Conservation (phyloP, 1,140 invertebrate genomes). For the Drosophila rufa region DNA sequence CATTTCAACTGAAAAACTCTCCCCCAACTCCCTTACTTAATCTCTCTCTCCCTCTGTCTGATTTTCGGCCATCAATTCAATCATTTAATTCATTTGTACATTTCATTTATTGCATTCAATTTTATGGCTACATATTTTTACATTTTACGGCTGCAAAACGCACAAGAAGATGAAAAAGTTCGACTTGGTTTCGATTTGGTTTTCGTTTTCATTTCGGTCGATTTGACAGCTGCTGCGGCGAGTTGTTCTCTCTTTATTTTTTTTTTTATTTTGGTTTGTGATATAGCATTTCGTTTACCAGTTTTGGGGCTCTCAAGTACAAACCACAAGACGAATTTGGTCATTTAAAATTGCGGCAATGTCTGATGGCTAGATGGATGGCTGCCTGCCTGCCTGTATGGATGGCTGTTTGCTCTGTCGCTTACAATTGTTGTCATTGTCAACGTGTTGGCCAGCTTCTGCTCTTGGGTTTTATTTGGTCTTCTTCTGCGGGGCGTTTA, state of each 20-base stretch:
- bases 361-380: conserved; percentile 51
- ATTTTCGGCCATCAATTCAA: conserved; percentile 33
- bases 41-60: conserved; percentile 10
- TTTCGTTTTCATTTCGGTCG: conserved; percentile 71
- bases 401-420: conserved; percentile 56
- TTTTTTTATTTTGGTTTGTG: conserved; percentile 34
- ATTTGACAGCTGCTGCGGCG: conserved; percentile 63
- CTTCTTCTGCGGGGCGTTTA: conserved; percentile 74
- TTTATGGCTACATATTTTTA: conserved; percentile 79
- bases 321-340: conserved; percentile 82
- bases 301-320: conserved; percentile 78
- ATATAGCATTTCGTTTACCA: conserved; percentile 76
- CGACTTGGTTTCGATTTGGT: conserved; percentile 60
- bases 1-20: conserved; percentile 18
- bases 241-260: conserved; percentile 29
- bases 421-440: conserved; percentile 80
- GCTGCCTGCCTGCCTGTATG: conserved; percentile 10
- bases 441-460: conserved; percentile 64
- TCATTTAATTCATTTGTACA: conserved; percentile 65
- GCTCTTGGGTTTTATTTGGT: conserved; percentile 49
- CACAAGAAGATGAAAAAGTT: conserved; percentile 40
- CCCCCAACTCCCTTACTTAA: conserved; percentile 7
- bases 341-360: conserved; percentile 79
- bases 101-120: conserved; percentile 74
- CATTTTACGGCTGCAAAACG: conserved; percentile 43